Percentiles rank a stretch among this genome's conserved stretches.
Evolutionary conservation across 1,140 invertebrate species (phyloP).

Genomic region (Stenopsyche tienmushanensis): DNA sequence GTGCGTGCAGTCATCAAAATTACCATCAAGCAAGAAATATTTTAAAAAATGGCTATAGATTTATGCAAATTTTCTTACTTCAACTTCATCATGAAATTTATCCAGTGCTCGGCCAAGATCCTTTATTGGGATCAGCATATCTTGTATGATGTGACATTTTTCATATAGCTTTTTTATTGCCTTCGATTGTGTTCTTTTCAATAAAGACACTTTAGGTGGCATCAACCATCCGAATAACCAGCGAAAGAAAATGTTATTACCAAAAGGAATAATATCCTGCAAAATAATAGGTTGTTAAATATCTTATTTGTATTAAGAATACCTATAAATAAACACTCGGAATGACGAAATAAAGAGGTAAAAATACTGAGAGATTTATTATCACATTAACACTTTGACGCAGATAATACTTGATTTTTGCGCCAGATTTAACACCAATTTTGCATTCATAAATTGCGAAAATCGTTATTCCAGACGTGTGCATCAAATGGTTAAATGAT

Average conservation of each 20-base stretch:
- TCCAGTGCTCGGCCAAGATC: slow-evolving; percentile 62
- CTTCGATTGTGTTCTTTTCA: slow-evolving; percentile 79
- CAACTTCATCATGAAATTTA: slow-evolving; percentile 68
- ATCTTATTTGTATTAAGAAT: neutral
- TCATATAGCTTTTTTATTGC: slow-evolving; percentile 75
- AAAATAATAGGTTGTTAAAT: slow-evolving; percentile 28
- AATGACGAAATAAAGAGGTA: too few species aligned
- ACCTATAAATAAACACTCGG: neutral
- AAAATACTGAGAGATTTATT: too few species aligned
- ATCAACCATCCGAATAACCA: slow-evolving; percentile 77
- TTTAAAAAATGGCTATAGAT: too few species aligned
- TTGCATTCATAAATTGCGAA: too few species aligned
- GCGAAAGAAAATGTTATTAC: slow-evolving; percentile 76
- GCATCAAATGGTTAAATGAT: too few species aligned
- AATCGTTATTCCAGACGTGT: too few species aligned
- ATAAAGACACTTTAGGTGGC: slow-evolving; percentile 78
- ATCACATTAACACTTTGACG: too few species aligned
- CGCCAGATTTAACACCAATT: too few species aligned
- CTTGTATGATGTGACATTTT: slow-evolving; percentile 78
- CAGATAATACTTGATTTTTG: too few species aligned
- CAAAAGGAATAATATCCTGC: slow-evolving; percentile 83
- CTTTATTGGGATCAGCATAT: slow-evolving; percentile 77
- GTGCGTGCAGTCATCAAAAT: too few species aligned
- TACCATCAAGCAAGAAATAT: too few species aligned
- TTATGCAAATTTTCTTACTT: slow-evolving; percentile 58